Conservation (phyloP, 2,888 invertebrate species). For the Xestobium rufovillosum region DNA sequence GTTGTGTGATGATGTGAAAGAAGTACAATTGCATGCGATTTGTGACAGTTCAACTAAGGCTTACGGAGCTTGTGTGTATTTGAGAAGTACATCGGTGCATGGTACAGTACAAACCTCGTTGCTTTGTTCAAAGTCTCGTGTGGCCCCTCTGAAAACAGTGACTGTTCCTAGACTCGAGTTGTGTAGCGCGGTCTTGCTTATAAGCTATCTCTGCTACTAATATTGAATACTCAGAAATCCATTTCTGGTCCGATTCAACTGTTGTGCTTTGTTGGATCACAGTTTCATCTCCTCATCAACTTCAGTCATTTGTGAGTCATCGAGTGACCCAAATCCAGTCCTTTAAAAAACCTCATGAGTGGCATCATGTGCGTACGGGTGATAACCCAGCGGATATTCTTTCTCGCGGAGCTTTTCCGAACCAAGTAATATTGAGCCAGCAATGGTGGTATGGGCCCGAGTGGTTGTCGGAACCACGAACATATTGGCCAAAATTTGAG, state of each 20-base stretch:
- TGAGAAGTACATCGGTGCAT: conserved; percentile 6
- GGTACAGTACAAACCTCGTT: conserved; percentile 7
- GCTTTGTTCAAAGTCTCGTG: conserved; percentile 22
- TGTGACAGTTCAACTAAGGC: conserved; percentile 19
- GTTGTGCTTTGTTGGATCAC: conserved; percentile 10
- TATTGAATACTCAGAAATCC: conserved; percentile 2
- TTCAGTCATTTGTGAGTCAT: conserved; percentile 19
- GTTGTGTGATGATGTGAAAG: neutral
- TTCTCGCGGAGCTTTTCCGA: conserved; percentile 8
- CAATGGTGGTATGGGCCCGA: conserved; percentile 12
- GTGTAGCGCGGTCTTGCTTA: conserved; percentile 17
- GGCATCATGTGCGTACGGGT: conserved; percentile 10
- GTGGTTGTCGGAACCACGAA: neutral
- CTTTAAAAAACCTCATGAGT: conserved; percentile 5
- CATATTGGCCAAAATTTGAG: conserved; percentile 3
- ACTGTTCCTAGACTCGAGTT: conserved; percentile 22
- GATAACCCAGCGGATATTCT: conserved; percentile 18
- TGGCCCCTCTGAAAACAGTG: conserved; percentile 21
- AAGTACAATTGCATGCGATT: conserved; percentile 25
- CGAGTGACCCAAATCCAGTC: conserved; percentile 17
- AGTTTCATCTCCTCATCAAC: conserved; percentile 1
- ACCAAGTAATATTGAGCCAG: neutral
- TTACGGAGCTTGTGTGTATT: conserved; percentile 24
- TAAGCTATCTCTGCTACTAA: conserved; percentile 7
- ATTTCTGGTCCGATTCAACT: conserved; percentile 10